Evolutionary conservation across 2,888 invertebrate species (phyloP), one percentile per base, ranked within the genome.

Genomic region (Chydorus sphaericus): DNA sequence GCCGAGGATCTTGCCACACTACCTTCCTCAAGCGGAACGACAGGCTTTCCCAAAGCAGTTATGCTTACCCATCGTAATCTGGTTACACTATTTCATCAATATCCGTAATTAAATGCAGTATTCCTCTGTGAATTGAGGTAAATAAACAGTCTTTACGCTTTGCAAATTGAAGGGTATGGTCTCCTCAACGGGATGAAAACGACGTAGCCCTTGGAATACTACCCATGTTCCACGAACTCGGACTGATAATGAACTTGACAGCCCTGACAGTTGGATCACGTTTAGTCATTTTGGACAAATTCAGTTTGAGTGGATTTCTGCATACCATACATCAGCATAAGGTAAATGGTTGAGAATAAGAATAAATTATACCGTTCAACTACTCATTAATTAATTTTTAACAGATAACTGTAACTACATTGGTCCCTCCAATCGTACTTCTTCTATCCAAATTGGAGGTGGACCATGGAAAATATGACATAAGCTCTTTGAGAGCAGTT

Each of bases 201-300:
- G 64, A 70, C 23, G 64, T 67, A 2, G 63, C 75, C 49, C 66
- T 85, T 58, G 81, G 80, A 1, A 70, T 88, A 31, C 77, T 87
- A 58, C 90, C 90, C 14, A 85, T 87, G 75, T 90, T 85, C 69
- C 90, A 91, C 69, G 80, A 83, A 0, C 87, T 83, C 65, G 86
- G 86, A 0, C 83, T 84, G 64, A 76, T 82, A 59, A 75, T 79
- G 0, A 71, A 81, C 14, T 71, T 83, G 62, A 72, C 77, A 23
- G 68, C 78, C 20, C 70, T 82, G 48, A 67, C 76, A 18, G 65
- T 78, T 62, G 76, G 80, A 54, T 69, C 74, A 2, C 75, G 74
- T 65, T 67, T 71, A 26, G 73, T 77, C 14, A 72, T 73, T 62
- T 67, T 87, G 57, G 75, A 77, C 1, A 79, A 78, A 62, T 90